Percentiles rank a stretch among this genome's conserved stretches.
Evolutionary conservation across 1,140 invertebrate genomes (phyloP).

Genomic region (Lasioglossum baleicum): DNA sequence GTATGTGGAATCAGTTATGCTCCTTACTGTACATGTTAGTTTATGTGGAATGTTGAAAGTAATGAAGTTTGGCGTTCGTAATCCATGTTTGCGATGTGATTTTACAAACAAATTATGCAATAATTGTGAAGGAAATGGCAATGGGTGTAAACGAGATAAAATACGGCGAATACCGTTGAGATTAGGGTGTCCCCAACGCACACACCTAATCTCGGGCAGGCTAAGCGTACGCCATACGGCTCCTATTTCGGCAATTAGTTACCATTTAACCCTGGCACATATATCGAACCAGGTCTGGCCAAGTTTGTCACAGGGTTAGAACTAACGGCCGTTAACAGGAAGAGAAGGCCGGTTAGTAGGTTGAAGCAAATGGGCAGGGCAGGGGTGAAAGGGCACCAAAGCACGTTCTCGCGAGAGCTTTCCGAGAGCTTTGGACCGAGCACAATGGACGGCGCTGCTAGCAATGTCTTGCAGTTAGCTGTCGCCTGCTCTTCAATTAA

Average conservation of each 20-base stretch:
- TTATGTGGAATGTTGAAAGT: too few species aligned
- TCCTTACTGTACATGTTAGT: too few species aligned
- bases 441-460: slow-evolving; percentile 1
- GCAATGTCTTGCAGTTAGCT: slow-evolving; percentile 38
- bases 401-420: slow-evolving; percentile 12
- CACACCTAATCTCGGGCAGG: too few species aligned
- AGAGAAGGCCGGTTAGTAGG: slow-evolving; percentile 18
- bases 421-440: background rate
- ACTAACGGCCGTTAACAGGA: slow-evolving; percentile 17
- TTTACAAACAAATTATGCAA: too few species aligned
- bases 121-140: too few species aligned
- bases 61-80: too few species aligned
- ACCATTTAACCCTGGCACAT: slow-evolving; percentile 11
- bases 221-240: background rate
- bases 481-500: slow-evolving; percentile 42
- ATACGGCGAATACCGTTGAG: too few species aligned
- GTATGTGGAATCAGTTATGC: too few species aligned
- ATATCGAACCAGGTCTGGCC: background rate
- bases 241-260: slow-evolving; percentile 14
- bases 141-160: too few species aligned
- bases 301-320: slow-evolving; percentile 14
- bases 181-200: too few species aligned
- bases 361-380: slow-evolving; percentile 11
- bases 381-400: background rate
- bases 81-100: too few species aligned